Evolutionary conservation across 1,140 invertebrate genomes (phyloP), one percentile per base, ranked within the genome.

Genomic region (Pseudomyrmex cubaensis): DNA sequence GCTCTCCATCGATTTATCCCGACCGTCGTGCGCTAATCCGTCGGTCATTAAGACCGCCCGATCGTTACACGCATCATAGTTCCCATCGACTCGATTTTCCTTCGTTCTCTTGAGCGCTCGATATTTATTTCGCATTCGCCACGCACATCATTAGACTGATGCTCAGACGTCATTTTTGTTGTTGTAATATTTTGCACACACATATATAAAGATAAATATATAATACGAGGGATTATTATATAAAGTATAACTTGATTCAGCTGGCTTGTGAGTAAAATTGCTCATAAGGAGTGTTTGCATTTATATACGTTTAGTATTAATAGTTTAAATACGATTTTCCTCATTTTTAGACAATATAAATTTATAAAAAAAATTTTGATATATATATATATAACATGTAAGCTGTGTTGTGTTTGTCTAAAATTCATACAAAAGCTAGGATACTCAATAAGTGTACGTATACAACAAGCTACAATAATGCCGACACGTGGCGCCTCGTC

Each of bases 1-100:
- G 52, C 77, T 85, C 87, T 76, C 72, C 85, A 85, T 89, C 85
- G 85, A 90, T 90, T 89, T 83, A 87, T 87, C 82, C 84, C 78
- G 57, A 17, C 83, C 74, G 61, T 78, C 82, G 52, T 70, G 56
- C 66, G 84, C 76, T 84, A 90, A 87, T 85, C 76, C 76, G 72
- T 80, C 84, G 86, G 86, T 90, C 90, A 90, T 90, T 90, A 90
- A 87, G 85, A 78, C 62, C 54, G 84, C 62, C 72, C 57, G 84
- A 90, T 90, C 87, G 83, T 90, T 90, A 89, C 64, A 88, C 62
- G 77, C 88, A 84, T 83, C 85, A 87, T 89, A 82, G 75, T 89
- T 82, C 62, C 83, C 83, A 63, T 67, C 85, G 61, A 57, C 35
- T 83, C 83, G 52, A 78, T 59, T 78, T 74, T 69, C 67, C 72